Percentiles rank a stretch among this genome's conserved stretches.
Evolutionary conservation across 2,113 vertebrate genomes (phyloP).

Genomic region (Nematolebias whitei): DNA sequence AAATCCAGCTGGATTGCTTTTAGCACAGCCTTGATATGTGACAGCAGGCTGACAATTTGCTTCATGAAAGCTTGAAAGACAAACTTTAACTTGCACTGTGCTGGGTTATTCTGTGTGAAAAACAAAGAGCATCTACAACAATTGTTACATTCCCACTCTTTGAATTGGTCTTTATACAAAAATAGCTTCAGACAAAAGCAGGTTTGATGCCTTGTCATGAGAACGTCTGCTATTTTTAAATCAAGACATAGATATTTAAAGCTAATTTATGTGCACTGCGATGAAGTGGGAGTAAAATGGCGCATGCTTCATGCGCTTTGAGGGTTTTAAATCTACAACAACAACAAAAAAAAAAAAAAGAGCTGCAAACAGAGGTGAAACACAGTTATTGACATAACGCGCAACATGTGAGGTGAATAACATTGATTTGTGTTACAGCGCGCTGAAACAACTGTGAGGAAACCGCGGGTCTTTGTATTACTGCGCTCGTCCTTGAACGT

Average conservation of each 20-base stretch:
- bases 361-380: background rate
- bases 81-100: conserved; percentile 7
- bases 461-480: background rate
- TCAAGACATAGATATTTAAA: conserved; percentile 1
- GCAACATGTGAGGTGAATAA: background rate
- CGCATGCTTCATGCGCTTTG: conserved; percentile 9
- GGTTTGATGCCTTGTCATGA: background rate
- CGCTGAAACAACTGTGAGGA: background rate
- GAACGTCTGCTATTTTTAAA: background rate
- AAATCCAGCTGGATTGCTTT: conserved; percentile 36
- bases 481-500: background rate
- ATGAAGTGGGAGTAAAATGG: background rate
- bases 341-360: too few relatives aligned
- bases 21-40: conserved; percentile 32
- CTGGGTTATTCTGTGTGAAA: background rate
- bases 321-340: conserved; percentile 6
- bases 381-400: background rate
- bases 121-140: background rate
- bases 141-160: background rate
- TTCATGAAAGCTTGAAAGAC: conserved; percentile 27
- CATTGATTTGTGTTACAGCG: background rate
- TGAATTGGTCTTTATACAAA: background rate
- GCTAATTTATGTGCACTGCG: background rate
- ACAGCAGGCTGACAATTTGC: conserved; percentile 27
- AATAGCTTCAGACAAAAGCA: background rate